Conservation (phyloP, 2,113 vertebrate species). For the Neoarius graeffei region DNA sequence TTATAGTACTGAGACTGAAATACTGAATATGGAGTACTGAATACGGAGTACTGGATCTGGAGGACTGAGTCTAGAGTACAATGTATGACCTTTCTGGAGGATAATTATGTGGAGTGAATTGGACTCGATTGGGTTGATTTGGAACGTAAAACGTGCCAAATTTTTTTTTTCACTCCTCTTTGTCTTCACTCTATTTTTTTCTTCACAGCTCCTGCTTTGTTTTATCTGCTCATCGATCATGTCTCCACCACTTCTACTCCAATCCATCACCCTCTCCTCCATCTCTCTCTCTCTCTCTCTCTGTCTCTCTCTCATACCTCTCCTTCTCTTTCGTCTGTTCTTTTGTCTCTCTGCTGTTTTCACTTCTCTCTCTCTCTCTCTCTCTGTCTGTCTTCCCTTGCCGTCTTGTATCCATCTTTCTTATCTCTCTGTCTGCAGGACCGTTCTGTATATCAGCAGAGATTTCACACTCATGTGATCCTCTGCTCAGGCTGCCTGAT, state of each 20-base stretch:
- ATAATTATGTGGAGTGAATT: slow-evolving; percentile 1
- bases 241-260: slow-evolving; percentile 50
- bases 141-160: background rate
- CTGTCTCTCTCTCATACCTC: background rate
- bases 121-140: background rate
- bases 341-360: background rate
- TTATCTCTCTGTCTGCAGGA: slow-evolving; percentile 55
- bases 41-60: background rate
- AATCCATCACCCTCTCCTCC: slow-evolving; percentile 45
- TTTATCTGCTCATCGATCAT: slow-evolving; percentile 62
- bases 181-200: slow-evolving; percentile 55
- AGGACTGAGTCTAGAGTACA: background rate
- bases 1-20: background rate
- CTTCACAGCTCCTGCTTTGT: slow-evolving; percentile 49
- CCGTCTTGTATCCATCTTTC: slow-evolving; percentile 43
- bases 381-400: background rate
- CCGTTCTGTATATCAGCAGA: slow-evolving; percentile 56
- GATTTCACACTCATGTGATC: slow-evolving; percentile 61
- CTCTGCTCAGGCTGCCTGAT: slow-evolving; percentile 11
- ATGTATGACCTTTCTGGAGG: background rate
- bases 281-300: background rate
- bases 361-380: background rate
- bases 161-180: background rate
- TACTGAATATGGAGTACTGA: background rate
- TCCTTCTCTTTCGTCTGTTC: background rate